Conservation (phyloP, 1,140 invertebrate genomes). For the Olivierus martensii region DNA sequence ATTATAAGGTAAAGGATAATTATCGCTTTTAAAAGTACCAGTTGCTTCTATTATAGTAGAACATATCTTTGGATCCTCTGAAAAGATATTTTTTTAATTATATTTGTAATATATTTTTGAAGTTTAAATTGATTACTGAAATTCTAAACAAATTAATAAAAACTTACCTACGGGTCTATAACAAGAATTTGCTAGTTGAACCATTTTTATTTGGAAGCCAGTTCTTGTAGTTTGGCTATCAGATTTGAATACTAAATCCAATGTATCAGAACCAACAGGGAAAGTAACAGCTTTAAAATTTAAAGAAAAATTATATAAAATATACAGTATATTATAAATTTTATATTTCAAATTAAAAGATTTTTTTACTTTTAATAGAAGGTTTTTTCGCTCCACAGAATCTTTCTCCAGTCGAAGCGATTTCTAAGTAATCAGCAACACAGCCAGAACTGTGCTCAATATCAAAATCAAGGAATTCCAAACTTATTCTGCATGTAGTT, state of each 20-base stretch:
- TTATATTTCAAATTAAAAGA: no score
- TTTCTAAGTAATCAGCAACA: slow-evolving; percentile 15
- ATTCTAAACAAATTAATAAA: no score
- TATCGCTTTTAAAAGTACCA: slow-evolving; percentile 6
- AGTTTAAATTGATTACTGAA: no score
- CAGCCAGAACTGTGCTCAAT: slow-evolving; percentile 15
- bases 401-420: slow-evolving; percentile 15
- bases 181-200: slow-evolving; percentile 20
- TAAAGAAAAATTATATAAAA: no score
- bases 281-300: slow-evolving; percentile 1
- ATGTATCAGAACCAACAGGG: slow-evolving; percentile 1
- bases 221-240: slow-evolving; percentile 17
- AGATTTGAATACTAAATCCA: slow-evolving; percentile 19
- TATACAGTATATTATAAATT: no score
- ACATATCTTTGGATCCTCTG: no score
- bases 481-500: slow-evolving; percentile 13
- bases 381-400: slow-evolving; percentile 12
- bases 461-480: slow-evolving; percentile 19
- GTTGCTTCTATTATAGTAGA: no score
- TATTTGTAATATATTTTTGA: no score
- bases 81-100: no score
- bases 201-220: slow-evolving; percentile 20
- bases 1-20: slow-evolving; percentile 17
- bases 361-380: slow-evolving; percentile 1
- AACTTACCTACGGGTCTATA: slow-evolving; percentile 1